Evolutionary conservation across 2,113 vertebrate species (phyloP).

Genomic region (Boleophthalmus pectinirostris): DNA sequence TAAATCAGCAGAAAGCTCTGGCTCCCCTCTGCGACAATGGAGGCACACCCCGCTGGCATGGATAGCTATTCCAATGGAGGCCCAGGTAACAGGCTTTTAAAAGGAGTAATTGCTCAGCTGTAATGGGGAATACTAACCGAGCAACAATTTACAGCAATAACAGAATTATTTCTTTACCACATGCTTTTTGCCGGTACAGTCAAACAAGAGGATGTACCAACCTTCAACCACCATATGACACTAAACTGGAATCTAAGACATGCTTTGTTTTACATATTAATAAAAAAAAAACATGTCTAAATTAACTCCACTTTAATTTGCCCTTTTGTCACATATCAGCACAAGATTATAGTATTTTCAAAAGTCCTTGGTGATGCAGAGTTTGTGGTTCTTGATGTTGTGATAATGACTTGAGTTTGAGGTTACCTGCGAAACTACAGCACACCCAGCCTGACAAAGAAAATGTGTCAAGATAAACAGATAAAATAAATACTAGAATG

Average conservation of each 20-base stretch:
- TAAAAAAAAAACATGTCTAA: not conserved
- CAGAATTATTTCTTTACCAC: slow-evolving; percentile 63
- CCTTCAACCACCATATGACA: not conserved
- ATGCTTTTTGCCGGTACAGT: slow-evolving; percentile 58
- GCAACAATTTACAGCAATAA: slow-evolving; percentile 73
- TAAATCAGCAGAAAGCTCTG: slow-evolving; percentile 65
- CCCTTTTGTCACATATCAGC: not conserved
- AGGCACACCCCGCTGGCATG: slow-evolving; percentile 62
- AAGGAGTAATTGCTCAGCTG: slow-evolving; percentile 65
- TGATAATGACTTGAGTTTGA: not conserved
- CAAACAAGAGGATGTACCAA: slow-evolving; percentile 52
- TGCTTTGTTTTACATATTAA: not conserved
- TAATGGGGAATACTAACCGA: slow-evolving; percentile 61
- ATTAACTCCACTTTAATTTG: not conserved
- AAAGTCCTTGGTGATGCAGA: not conserved
- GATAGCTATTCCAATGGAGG: slow-evolving; percentile 68
- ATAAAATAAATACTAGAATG: not conserved
- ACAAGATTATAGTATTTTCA: not conserved
- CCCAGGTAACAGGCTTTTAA: slow-evolving; percentile 71
- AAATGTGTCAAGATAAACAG: not conserved
- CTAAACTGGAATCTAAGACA: slow-evolving; percentile 8
- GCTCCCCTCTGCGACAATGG: slow-evolving; percentile 76
- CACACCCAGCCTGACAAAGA: not conserved
- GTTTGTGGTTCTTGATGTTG: not conserved
- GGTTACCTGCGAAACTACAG: not conserved